Evolutionary conservation across 2,797 vertebrate species (phyloP).

Genomic region (Hafferia zeledoni): DNA sequence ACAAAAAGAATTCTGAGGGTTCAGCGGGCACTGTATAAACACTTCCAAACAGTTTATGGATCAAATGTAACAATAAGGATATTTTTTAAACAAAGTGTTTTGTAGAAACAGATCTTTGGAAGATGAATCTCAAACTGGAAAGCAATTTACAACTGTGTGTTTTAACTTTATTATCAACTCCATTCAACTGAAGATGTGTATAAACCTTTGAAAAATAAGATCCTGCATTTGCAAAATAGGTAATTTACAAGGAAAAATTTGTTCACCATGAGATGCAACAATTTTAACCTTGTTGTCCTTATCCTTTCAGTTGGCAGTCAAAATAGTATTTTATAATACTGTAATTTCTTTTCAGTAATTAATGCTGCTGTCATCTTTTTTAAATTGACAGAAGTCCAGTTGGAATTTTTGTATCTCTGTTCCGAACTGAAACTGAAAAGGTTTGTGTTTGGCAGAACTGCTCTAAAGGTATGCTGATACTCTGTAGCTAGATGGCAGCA

Average conservation of each 20-base stretch:
- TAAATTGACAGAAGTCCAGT: neutral
- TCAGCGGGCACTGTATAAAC: neutral
- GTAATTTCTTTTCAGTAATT: neutral
- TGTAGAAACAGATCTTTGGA: neutral
- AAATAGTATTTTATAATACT: neutral
- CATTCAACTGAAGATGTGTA: neutral
- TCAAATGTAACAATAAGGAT: neutral
- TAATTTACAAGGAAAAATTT: neutral
- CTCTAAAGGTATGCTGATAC: neutral
- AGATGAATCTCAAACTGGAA: neutral
- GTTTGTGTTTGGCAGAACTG: neutral
- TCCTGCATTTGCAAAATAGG: neutral
- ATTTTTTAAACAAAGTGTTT: neutral
- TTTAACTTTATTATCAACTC: neutral
- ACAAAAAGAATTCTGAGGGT: neutral
- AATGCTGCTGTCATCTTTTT: neutral
- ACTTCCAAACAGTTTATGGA: neutral
- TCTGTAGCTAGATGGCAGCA: slow-evolving; percentile 34
- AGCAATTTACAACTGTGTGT: neutral
- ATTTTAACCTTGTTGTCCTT: neutral
- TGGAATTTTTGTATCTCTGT: neutral
- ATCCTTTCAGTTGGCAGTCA: neutral
- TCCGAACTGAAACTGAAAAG: neutral
- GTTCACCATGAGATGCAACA: neutral
- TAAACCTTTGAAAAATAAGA: neutral